These are phyloP conservation scores for Yoshiicerus persimilis DNA, from an alignment of 1,140 invertebrate species.

Conservation along the genomic window DNA sequence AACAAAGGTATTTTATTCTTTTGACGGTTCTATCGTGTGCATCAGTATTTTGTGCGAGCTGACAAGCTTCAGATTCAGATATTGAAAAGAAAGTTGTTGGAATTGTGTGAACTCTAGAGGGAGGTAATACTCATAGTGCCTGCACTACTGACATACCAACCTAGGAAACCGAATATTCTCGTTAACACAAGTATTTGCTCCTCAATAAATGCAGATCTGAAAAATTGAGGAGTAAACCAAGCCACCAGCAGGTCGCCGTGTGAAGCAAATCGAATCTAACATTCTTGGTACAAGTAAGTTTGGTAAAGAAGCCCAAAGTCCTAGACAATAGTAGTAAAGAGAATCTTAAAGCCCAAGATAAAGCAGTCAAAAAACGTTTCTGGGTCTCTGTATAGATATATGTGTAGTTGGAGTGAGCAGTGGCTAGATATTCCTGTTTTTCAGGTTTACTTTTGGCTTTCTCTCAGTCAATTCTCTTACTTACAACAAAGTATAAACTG, in stretches of 20 bases:
- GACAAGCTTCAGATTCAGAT: background rate
- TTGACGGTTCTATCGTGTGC: background rate
- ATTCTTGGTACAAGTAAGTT: background rate
- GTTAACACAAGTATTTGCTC: background rate
- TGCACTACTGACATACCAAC: background rate
- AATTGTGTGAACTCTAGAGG: background rate
- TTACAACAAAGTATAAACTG: background rate
- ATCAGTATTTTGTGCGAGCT: background rate
- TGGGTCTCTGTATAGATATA: background rate
- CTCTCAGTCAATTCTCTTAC: background rate
- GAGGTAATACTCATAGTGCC: background rate
- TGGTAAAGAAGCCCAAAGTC: background rate
- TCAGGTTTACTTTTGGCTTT: background rate
- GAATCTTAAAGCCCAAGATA: background rate
- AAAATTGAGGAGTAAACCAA: constrained; percentile 8
- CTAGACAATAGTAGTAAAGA: background rate
- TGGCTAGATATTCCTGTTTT: background rate
- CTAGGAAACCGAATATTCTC: background rate
- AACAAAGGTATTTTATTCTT: background rate
- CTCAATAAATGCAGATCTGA: background rate
- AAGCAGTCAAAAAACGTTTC: background rate
- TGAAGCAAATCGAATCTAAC: background rate
- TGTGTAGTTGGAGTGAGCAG: background rate
- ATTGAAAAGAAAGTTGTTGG: background rate
- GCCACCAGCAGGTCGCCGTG: background rate